Evolutionary conservation across 2,888 invertebrate genomes (phyloP).

Genomic region (Clivina fossor): DNA sequence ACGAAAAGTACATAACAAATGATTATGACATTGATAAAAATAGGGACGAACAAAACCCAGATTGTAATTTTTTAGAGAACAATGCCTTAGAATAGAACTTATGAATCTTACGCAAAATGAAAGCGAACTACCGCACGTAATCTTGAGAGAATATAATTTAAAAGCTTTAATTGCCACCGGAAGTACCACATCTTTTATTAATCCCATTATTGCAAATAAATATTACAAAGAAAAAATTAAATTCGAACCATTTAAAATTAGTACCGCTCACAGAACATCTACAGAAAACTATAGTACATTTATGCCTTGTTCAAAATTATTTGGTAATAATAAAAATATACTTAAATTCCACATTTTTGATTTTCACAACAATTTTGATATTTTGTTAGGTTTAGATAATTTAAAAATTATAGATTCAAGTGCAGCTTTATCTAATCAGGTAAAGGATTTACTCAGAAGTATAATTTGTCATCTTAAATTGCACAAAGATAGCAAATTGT

Average conservation of each 20-base stretch:
- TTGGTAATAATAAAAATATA: conserved; percentile 7
- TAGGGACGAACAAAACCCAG: too few relatives aligned
- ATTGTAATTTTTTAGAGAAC: conserved; percentile 19
- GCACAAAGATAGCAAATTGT: too few relatives aligned
- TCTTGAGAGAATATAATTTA: conserved; percentile 12
- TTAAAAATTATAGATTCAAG: too few relatives aligned
- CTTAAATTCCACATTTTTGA: conserved; percentile 28
- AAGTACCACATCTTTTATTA: conserved; percentile 36
- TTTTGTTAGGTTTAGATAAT: conserved; percentile 36
- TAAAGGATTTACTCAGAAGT: too few relatives aligned
- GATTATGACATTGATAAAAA: background rate
- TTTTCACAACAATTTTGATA: conserved; percentile 39
- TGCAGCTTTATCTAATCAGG: too few relatives aligned
- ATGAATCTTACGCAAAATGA: conserved; percentile 9
- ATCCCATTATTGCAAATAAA: conserved; percentile 24
- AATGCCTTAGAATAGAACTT: conserved; percentile 17
- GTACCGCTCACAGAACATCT: conserved; percentile 11
- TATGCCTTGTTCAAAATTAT: conserved; percentile 15
- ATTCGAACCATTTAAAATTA: conserved; percentile 12
- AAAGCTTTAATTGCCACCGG: conserved; percentile 30
- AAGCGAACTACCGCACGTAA: conserved; percentile 8
- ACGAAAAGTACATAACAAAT: background rate
- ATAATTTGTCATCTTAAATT: too few relatives aligned
- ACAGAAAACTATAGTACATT: conserved; percentile 1
- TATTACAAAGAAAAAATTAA: background rate